Base-by-base conservation (phyloP, 2,797 vertebrate species). In the Merluccius polli region DNA sequence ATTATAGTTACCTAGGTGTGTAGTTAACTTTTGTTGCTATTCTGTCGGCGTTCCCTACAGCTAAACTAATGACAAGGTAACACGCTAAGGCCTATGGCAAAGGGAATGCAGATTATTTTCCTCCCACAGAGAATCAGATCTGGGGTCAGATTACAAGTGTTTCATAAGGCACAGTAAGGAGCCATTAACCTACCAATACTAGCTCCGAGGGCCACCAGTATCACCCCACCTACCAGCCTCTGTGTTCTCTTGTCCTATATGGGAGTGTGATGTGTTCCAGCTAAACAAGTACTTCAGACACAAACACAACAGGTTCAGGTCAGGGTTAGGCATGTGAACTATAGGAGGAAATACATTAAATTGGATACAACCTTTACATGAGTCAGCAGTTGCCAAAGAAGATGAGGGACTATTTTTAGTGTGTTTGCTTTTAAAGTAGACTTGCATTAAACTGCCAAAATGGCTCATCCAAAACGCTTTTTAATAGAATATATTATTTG, bases 101-200 rank as follows among this genome's bases (percentile, higher is more conserved):
- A 12, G 12, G 24, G 59, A 65, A 65, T 65, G 59, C 52, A 11
- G n/a, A 9, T 27, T 27, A n/a, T 16, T 63, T 8, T 52, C 27
- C 52, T n/a, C 2, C n/a, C 52, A 63, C 24, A 65, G 12, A 65
- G 59, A 65, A 65, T 65, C 59, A 11, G 59, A 65, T 65, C 59
- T 65, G 59, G 59, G 59, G 59, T 65, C 59, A 29, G 59, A 65
- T 65, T 65, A 65, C 59, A 65, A 24, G 52, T 24, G 52, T 59
- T 59, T 6, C 4, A 21, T 59, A 59, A n/a, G 52, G 52, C 52
- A 7, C 52, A n/a, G 52, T n/a, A 24, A 65, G 59, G 59, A 65
- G 24, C n/a, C 18, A 27, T 65, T 65, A 24, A 65, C n/a, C 59
- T 27, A 12, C n/a, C n/a, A 3, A 65, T 59, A 24, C 7, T 18